Evolutionary conservation across 2,888 invertebrate genomes (phyloP).

Genomic region (Trichacis sp.): DNA sequence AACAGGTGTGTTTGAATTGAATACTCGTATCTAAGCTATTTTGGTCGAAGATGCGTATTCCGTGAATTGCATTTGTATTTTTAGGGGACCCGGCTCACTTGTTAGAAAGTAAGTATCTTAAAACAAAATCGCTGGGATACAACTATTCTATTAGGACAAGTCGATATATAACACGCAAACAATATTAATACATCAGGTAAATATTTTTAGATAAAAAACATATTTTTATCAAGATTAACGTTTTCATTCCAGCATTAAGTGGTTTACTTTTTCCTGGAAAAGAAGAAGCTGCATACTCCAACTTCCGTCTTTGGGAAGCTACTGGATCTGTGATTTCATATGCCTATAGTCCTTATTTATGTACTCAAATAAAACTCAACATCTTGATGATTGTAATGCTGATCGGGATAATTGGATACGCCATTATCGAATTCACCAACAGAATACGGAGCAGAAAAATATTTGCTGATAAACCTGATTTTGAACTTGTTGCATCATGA

Average conservation of each 20-base stretch:
- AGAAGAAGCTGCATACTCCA: slow-evolving; percentile 92
- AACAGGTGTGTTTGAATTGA: too few relatives aligned
- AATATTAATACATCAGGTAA: too few relatives aligned
- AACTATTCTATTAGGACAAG: too few relatives aligned
- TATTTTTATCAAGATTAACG: too few relatives aligned
- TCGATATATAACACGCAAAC: too few relatives aligned
- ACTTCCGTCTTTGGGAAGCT: slow-evolving; percentile 93
- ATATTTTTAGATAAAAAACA: too few relatives aligned
- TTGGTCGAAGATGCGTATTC: too few relatives aligned
- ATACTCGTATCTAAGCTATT: too few relatives aligned
- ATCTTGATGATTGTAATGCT: slow-evolving; percentile 77
- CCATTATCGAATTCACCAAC: slow-evolving; percentile 72
- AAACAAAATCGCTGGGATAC: too few relatives aligned
- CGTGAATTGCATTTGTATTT: too few relatives aligned
- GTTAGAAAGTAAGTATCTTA: too few relatives aligned
- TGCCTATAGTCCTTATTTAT: slow-evolving; percentile 81
- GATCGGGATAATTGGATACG: slow-evolving; percentile 82
- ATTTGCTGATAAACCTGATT: slow-evolving; percentile 54
- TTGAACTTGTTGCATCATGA: slow-evolving; percentile 57
- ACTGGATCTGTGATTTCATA: slow-evolving; percentile 90
- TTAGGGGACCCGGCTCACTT: too few relatives aligned
- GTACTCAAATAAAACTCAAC: slow-evolving; percentile 79
- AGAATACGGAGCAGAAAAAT: slow-evolving; percentile 41
- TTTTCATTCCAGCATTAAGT: slow-evolving; percentile 76
- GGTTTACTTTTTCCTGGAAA: slow-evolving; percentile 87